Base-by-base conservation (phyloP, 2,113 vertebrate genomes). In the Pedetes capensis region DNA sequence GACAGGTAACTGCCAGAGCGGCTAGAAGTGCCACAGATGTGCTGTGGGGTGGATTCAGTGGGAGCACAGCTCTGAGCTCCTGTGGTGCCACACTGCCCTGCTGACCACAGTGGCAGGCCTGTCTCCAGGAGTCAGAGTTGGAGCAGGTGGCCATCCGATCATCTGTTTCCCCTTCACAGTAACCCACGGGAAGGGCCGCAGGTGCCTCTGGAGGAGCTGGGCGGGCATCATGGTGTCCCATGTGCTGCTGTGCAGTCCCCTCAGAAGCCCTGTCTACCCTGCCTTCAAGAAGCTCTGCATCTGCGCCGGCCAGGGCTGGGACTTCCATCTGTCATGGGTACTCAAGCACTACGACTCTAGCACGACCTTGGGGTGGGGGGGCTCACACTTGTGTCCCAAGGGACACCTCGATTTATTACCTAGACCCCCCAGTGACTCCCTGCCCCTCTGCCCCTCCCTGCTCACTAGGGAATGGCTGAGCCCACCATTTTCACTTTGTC, bases 101-200 rank as follows among this genome's bases (percentile, higher is more conserved):
- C 4, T n/a, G 74, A 14, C 53, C 32, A 55, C 5, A 32, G 61
- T 14, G 59, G 29, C 25, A 1, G 18, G 42, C 42, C 13, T 37
- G n/a, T 29, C 14, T n/a, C 53, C 6, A 1, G 61, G 37, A 23
- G 55, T 12, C 3, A 37, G 84, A 57, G 44, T 18, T 49, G 14
- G 23, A 44, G 13, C 61, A 17, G 49, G 8, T 20, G 1, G 34
- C 23, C 32, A 2, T 39, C 39, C 27, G 3, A 10, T 17, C 0
- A 0, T 6, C 59, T 3, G 1, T 18, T 32, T 66, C 25, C 9
- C 44, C 14, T 2, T 44, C 8, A 14, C 17, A 10, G 64, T 12
- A 9, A 14, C 23, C 92, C 47, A 20, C 49, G 42, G 0, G 6
- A 37, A 76, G 66, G 75, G 61, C 12, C 18, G 34, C 7, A 1